Conservation (phyloP, 2,113 vertebrate species). For the Albula goreensis region DNA sequence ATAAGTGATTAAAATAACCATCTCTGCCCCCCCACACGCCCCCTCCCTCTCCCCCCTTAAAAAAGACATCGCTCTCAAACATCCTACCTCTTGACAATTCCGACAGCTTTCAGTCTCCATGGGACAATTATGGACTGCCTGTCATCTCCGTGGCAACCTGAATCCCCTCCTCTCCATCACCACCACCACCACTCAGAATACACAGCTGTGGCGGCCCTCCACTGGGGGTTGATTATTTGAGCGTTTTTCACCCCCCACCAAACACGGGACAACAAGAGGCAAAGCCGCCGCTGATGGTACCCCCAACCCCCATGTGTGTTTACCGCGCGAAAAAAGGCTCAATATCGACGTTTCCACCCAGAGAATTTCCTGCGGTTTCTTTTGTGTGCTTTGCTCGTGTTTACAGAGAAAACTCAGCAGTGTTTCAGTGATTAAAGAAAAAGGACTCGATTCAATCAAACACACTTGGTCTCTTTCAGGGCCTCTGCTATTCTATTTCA, state of each 20-base stretch:
- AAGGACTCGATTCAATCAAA: too few species aligned
- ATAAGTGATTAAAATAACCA: slow-evolving; percentile 56
- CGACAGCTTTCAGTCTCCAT: slow-evolving; percentile 56
- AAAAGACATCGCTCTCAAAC: slow-evolving; percentile 51
- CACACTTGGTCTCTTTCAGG: too few species aligned
- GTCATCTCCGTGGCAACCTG: slow-evolving; percentile 52
- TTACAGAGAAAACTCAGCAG: background rate
- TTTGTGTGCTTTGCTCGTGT: background rate
- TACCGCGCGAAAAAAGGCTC: background rate
- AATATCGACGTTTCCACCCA: background rate
- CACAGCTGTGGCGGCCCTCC: background rate
- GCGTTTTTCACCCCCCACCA: background rate
- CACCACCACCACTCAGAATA: background rate
- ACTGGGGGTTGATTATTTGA: slow-evolving; percentile 3
- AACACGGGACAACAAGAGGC: background rate
- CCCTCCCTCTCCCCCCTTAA: background rate
- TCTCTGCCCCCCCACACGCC: background rate
- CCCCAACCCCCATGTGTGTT: background rate
- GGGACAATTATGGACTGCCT: slow-evolving; percentile 66
- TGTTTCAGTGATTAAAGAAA: background rate
- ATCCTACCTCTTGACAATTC: slow-evolving; percentile 49
- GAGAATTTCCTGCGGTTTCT: background rate
- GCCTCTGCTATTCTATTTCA: too few species aligned
- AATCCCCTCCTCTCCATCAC: slow-evolving; percentile 7
- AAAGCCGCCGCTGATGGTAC: background rate